These are phyloP conservation scores for Scolopax mira DNA, from an alignment of 2,113 vertebrate genomes.

Conservation along the genomic window DNA sequence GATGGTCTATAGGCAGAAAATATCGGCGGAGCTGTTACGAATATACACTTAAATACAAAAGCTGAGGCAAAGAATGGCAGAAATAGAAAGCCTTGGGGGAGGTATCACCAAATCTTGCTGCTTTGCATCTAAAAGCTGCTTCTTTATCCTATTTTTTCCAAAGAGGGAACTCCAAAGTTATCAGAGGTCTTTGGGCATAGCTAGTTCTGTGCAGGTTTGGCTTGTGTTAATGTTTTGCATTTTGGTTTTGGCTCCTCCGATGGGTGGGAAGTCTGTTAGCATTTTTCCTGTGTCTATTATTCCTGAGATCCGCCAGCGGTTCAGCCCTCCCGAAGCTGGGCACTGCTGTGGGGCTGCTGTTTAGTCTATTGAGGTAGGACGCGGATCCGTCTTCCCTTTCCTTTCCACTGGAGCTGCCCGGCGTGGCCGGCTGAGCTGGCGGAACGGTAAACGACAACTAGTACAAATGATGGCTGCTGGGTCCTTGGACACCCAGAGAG, in stretches of 20 bases:
- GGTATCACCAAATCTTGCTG: neutral
- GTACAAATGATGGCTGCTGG: neutral
- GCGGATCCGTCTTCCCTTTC: slow-evolving; percentile 13
- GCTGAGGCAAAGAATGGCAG: neutral
- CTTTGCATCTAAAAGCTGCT: neutral
- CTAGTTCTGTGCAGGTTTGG: neutral
- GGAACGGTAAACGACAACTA: slow-evolving; percentile 16
- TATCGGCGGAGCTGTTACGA: neutral
- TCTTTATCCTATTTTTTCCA: neutral
- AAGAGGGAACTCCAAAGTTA: neutral
- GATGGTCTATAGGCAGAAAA: neutral
- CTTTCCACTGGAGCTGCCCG: neutral
- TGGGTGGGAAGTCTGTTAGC: neutral
- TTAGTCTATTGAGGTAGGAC: slow-evolving; percentile 46
- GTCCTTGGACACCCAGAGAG: slow-evolving; percentile 34
- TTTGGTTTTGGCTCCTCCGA: neutral
- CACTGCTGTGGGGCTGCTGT: neutral
- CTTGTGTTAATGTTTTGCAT: neutral
- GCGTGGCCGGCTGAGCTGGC: slow-evolving; percentile 1
- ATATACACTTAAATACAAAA: neutral
- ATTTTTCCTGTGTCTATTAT: slow-evolving; percentile 7
- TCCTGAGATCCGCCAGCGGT: neutral
- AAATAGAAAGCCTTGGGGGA: neutral
- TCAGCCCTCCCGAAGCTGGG: neutral
- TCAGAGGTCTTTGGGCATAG: neutral